Conservation (phyloP, 2,797 vertebrate genomes). For the Poecilia wingei region DNA sequence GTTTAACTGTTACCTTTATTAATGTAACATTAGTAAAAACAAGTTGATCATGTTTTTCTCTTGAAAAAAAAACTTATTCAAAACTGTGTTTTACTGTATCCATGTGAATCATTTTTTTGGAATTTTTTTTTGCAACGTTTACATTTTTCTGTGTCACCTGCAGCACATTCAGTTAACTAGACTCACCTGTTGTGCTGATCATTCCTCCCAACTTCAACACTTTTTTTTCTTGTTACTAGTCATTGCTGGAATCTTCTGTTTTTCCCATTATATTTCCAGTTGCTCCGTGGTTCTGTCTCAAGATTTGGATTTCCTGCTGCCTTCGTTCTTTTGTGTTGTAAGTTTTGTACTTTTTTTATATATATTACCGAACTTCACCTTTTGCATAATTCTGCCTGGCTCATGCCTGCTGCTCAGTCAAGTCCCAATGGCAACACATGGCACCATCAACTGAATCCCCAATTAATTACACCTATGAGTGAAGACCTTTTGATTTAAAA, state of each 20-base stretch:
- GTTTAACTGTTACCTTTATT: not conserved
- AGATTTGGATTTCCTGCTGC: not conserved
- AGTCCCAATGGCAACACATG: not conserved
- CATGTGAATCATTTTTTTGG: not conserved
- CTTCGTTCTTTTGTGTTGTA: not conserved
- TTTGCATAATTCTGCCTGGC: not conserved
- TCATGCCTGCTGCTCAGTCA: not conserved
- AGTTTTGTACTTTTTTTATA: not conserved
- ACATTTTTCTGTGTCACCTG: not conserved
- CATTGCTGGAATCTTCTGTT: not conserved
- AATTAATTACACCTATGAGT: not conserved
- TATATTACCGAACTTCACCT: not conserved
- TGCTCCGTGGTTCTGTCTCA: not conserved
- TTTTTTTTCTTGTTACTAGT: not conserved
- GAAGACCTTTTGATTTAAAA: slow-evolving; percentile 6
- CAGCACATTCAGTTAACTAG: not conserved
- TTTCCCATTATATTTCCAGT: not conserved
- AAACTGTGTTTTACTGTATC: not conserved
- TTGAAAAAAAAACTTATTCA: no score
- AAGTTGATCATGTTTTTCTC: not conserved
- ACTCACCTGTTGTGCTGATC: not conserved
- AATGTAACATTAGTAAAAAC: no score
- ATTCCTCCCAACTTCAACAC: not conserved
- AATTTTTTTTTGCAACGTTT: not conserved
- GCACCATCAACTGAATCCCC: not conserved